Percentiles rank a stretch among this genome's conserved stretches.
These are phyloP conservation scores for Ellobium chinense DNA, from an alignment of 2,888 invertebrate genomes.

Conservation along the genomic window DNA sequence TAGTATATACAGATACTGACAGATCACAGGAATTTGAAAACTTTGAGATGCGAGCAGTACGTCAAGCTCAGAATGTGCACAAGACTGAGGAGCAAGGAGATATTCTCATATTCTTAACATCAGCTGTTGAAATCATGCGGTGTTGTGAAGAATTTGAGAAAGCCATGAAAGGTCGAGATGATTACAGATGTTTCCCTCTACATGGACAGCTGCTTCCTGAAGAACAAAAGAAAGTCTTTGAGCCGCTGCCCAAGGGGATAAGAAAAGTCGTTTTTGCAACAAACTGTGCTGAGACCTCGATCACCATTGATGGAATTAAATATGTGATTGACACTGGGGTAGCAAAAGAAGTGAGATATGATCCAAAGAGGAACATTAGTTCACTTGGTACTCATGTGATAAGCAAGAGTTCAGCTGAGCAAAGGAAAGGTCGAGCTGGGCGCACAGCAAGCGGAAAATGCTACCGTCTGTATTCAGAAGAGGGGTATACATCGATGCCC, in stretches of 20 bases:
- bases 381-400: constrained; percentile 65
- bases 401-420: constrained; percentile 77
- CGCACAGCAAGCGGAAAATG: constrained; percentile 76
- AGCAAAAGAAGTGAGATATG: constrained; percentile 76
- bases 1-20: constrained; percentile 60
- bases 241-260: constrained; percentile 53
- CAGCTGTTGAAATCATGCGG: constrained; percentile 73
- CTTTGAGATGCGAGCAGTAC: constrained; percentile 65
- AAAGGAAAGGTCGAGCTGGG: constrained; percentile 79
- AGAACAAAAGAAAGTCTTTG: constrained; percentile 75
- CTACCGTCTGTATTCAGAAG: constrained; percentile 75
- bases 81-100: constrained; percentile 67
- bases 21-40: constrained; percentile 52
- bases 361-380: constrained; percentile 71
- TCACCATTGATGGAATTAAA: constrained; percentile 78
- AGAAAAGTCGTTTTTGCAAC: constrained; percentile 79
- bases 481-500: constrained; percentile 71
- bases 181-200: constrained; percentile 64
- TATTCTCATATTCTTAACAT: constrained; percentile 78
- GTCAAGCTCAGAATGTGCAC: constrained; percentile 72
- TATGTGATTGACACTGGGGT: constrained; percentile 79
- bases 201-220: constrained; percentile 73
- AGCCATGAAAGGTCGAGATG: constrained; percentile 41
- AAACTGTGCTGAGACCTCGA: constrained; percentile 79
- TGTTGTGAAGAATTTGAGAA: constrained; percentile 61